Conservation (phyloP, 2,888 invertebrate species). For the Protophormia terraenovae region DNA sequence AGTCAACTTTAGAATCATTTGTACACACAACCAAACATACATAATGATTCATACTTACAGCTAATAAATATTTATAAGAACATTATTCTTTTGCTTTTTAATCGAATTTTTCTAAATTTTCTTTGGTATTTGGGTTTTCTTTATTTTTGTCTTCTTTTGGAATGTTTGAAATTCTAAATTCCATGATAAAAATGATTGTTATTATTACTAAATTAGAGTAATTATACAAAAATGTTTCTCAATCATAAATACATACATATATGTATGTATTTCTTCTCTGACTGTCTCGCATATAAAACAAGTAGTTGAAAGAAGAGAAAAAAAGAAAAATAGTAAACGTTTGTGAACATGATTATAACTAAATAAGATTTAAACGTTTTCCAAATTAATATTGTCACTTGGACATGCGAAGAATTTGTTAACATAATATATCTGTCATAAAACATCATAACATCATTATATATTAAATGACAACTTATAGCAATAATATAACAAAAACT, state of each 20-base stretch:
- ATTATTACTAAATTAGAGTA: constrained; percentile 54
- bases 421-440: constrained; percentile 79
- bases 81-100: constrained; percentile 22
- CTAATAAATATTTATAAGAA: constrained; percentile 48
- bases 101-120: constrained; percentile 32
- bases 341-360: constrained; percentile 41
- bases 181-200: constrained; percentile 16
- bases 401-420: constrained; percentile 78
- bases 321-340: neutral
- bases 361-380: constrained; percentile 62
- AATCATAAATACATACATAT: constrained; percentile 37
- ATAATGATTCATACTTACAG: neutral
- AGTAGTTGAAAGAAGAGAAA: neutral
- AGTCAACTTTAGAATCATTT: constrained; percentile 54
- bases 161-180: constrained; percentile 15
- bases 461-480: constrained; percentile 68
- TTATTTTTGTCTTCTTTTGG: neutral
- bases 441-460: constrained; percentile 75
- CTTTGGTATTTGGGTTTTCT: constrained; percentile 1
- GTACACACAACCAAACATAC: neutral
- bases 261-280: neutral
- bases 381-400: constrained; percentile 80
- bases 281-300: neutral
- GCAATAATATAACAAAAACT: neutral
- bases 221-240: constrained; percentile 30